Evolutionary conservation across 1,140 invertebrate species (phyloP).

Genomic region (Probaryconus sp.): DNA sequence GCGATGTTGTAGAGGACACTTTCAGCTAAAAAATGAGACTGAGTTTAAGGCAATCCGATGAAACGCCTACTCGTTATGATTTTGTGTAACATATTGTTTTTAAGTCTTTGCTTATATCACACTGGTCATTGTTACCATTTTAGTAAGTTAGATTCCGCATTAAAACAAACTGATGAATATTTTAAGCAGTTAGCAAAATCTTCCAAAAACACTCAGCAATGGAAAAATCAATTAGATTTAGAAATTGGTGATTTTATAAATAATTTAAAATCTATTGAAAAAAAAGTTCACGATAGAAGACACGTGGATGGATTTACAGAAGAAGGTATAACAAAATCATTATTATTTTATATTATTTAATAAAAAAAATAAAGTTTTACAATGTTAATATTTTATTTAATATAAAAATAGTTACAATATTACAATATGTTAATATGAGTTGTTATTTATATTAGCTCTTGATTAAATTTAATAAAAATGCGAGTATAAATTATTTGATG

Average conservation of each 20-base stretch:
- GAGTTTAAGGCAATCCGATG: too few relatives aligned
- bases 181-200: constrained; percentile 30
- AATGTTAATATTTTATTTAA: constrained; percentile 1
- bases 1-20: too few relatives aligned
- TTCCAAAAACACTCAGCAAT: background rate
- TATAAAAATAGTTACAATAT: too few relatives aligned
- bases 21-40: too few relatives aligned
- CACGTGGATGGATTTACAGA: constrained; percentile 1
- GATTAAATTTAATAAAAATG: too few relatives aligned
- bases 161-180: constrained; percentile 42
- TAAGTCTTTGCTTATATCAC: constrained; percentile 20
- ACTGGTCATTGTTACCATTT: constrained; percentile 2
- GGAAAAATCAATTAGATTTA: constrained; percentile 20
- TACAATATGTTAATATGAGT: background rate
- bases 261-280: constrained; percentile 12
- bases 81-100: too few relatives aligned
- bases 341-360: too few relatives aligned
- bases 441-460: constrained; percentile 6
- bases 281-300: constrained; percentile 6
- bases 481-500: constrained; percentile 21
- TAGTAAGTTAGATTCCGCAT: constrained; percentile 8
- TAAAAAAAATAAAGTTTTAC: background rate
- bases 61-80: too few relatives aligned
- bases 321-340: too few relatives aligned
- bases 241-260: constrained; percentile 41